Evolutionary conservation across 2,113 vertebrate species (phyloP).

Genomic region (Nicator chloris): DNA sequence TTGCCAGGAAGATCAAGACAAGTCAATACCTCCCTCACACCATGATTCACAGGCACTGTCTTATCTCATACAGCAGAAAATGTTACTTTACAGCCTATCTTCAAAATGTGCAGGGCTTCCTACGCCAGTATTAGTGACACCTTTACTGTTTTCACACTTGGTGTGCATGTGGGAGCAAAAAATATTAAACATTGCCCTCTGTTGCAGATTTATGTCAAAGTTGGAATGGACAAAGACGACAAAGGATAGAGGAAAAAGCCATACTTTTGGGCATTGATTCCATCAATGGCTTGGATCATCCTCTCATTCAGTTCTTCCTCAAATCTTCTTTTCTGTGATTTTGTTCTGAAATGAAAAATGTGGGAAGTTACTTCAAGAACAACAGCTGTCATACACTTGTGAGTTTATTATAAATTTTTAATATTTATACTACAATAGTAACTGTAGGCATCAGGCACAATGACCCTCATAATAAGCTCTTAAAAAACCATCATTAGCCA

Average conservation of each 20-base stretch:
- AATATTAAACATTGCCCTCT: neutral
- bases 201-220: neutral
- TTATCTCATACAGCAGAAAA: neutral
- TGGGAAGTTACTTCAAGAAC: neutral
- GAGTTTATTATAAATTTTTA: neutral
- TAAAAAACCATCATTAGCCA: neutral
- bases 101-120: neutral
- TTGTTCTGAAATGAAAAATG: slow-evolving; percentile 79
- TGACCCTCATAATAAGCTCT: neutral
- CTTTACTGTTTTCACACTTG: neutral
- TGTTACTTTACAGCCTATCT: neutral
- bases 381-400: neutral
- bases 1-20: neutral
- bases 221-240: neutral
- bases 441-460: neutral
- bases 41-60: neutral
- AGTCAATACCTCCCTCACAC: neutral
- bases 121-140: neutral
- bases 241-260: neutral
- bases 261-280: slow-evolving; percentile 97
- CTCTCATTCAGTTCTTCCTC: slow-evolving; percentile 96
- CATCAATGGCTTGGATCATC: slow-evolving; percentile 97
- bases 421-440: neutral
- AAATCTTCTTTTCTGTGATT: slow-evolving; percentile 96
- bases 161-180: neutral